These are phyloP conservation scores for Drosophila asahinai DNA, from an alignment of 1,140 invertebrate species.

Conservation along the genomic window DNA sequence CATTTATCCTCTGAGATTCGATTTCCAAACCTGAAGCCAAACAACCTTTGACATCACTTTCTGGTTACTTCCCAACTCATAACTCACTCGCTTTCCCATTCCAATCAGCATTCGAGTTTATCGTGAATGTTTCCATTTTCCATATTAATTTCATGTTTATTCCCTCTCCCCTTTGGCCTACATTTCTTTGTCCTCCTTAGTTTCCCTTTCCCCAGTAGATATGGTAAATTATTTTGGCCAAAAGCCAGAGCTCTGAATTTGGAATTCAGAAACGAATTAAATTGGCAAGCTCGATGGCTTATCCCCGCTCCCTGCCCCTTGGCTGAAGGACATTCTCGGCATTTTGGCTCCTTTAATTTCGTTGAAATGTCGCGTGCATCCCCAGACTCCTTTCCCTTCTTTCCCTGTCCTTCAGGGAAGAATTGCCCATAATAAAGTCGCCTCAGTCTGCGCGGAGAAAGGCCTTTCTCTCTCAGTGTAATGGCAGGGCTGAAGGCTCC, in stretches of 20 bases:
- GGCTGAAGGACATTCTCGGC: slow-evolving; percentile 41
- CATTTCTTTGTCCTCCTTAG: slow-evolving; percentile 18
- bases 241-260: slow-evolving; percentile 48
- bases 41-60: background rate
- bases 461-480: slow-evolving; percentile 6
- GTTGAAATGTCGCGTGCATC: slow-evolving; percentile 58
- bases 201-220: slow-evolving; percentile 12
- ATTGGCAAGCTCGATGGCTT: slow-evolving; percentile 49
- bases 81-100: slow-evolving; percentile 9
- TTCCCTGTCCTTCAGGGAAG: slow-evolving; percentile 11
- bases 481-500: background rate
- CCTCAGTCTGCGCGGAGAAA: slow-evolving; percentile 33
- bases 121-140: slow-evolving; percentile 20
- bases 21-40: background rate
- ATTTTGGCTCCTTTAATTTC: slow-evolving; percentile 56
- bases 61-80: background rate
- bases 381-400: slow-evolving; percentile 18
- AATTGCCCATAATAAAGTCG: slow-evolving; percentile 50
- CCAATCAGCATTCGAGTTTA: background rate
- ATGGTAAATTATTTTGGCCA: slow-evolving; percentile 58
- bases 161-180: background rate
- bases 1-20: too few species aligned
- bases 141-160: slow-evolving; percentile 32
- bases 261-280: slow-evolving; percentile 54
- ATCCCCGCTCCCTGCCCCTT: background rate